Evolutionary conservation across 2,888 invertebrate genomes (phyloP), one percentile per base, ranked within the genome.

Genomic region (Nymphalis c-album): DNA sequence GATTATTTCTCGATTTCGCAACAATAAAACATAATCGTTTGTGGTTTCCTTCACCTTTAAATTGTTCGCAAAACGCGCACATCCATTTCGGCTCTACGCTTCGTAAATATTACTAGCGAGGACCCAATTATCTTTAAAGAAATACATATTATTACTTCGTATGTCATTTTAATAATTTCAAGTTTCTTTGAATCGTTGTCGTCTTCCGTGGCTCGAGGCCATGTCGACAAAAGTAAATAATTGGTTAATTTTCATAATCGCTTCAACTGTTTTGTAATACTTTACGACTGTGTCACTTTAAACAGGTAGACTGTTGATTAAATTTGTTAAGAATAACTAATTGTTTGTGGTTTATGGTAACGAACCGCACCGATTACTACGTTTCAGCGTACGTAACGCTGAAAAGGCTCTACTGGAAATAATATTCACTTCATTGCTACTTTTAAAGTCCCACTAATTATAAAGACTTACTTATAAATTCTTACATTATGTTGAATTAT

Each of bases 21-120:
- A 70, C 77, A 82, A 80, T 80, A 80, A 80, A 69, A 71, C 71
- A 73, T 85, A 87, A 88, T 87, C 81, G 83, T 75, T 72, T 88
- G 88, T 79, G 88, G 88, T 88, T 78, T 70, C 74, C 72, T 76
- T 78, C 79, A 79, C 82, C 82, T 83, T 80, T 83, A 83, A 85
- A 85, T 84, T 85, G 78, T 84, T 82, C 80, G 79, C 79, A 77
- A 81, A 84, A 81, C 78, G 80, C 79, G 81, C 76, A 70, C 73
- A 70, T 68, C 67, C 73, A 75, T 78, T 81, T 78, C 77, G 77
- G 67, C 73, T 71, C 80, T 77, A 80, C 76, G 74, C 76, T 77
- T 81, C 74, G 80, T 80, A 78, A 84, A 84, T 80, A 82, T 85
- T 81, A 81, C 71, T 69, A 78, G 80, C 80, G 81, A 82, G 81